Evolutionary conservation across 2,888 invertebrate species (phyloP).

Genomic region (Calephelis perditalis): DNA sequence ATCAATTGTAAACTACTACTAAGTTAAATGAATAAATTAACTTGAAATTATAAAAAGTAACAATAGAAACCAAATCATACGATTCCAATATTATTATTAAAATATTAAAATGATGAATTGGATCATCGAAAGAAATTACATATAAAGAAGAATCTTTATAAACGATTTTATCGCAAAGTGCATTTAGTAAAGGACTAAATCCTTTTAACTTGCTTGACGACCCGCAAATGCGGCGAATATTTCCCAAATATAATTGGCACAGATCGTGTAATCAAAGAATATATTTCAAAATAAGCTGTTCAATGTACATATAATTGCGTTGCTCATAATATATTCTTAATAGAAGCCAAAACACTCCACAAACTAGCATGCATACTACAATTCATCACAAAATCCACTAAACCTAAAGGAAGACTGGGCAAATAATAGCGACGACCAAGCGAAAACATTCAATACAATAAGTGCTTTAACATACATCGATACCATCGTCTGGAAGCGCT

Average conservation of each 20-base stretch:
- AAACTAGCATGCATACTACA: conserved; percentile 37
- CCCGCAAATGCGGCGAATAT: not conserved
- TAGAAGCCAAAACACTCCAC: conserved; percentile 51
- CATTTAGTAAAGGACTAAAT: not conserved
- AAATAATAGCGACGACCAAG: conserved; percentile 52
- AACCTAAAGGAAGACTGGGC: conserved; percentile 43
- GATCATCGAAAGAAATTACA: too few relatives aligned
- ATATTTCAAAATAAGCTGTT: not conserved
- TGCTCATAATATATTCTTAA: conserved; percentile 31
- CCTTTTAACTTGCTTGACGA: not conserved
- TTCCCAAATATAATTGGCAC: conserved; percentile 1
- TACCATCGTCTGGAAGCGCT: conserved; percentile 31
- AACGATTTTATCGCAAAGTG: too few relatives aligned
- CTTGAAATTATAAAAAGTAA: too few relatives aligned
- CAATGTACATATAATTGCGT: conserved; percentile 15
- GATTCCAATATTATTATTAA: too few relatives aligned
- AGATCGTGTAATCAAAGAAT: not conserved
- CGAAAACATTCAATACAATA: conserved; percentile 36
- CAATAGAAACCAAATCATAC: too few relatives aligned
- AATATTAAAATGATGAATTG: too few relatives aligned
- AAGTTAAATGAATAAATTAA: too few relatives aligned
- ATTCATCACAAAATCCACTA: conserved; percentile 30
- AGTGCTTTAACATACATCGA: conserved; percentile 25
- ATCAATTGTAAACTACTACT: too few relatives aligned
- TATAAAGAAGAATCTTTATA: too few relatives aligned